These are phyloP conservation scores for Heteromormyrus szaboi DNA, from an alignment of 2,797 vertebrate species.

Conservation along the genomic window DNA sequence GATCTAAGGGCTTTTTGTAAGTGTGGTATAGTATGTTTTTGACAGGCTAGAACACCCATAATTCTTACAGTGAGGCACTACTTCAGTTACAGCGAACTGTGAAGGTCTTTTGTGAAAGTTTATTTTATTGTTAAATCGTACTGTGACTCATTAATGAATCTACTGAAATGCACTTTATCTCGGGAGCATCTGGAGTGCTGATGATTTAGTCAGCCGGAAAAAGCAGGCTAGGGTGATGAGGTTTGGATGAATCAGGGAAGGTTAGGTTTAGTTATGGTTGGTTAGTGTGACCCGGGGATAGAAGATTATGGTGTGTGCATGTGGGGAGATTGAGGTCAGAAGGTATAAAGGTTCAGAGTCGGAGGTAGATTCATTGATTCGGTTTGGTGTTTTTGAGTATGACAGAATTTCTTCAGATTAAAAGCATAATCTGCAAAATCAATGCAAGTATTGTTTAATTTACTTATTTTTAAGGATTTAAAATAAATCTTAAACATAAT, in stretches of 20 bases:
- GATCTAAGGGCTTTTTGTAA: conserved; percentile 40
- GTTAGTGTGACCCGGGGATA: neutral
- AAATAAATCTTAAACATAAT: neutral
- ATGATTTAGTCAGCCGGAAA: neutral
- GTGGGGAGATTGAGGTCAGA: neutral
- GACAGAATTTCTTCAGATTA: neutral
- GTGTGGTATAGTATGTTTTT: conserved; percentile 23
- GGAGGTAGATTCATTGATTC: neutral
- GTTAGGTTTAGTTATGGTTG: neutral
- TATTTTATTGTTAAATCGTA: conserved; percentile 33
- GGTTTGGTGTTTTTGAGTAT: neutral
- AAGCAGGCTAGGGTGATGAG: neutral
- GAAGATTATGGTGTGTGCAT: neutral
- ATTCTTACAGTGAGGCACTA: neutral
- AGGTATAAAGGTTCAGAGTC: neutral
- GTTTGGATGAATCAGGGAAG: neutral
- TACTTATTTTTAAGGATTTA: neutral
- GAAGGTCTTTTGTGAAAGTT: conserved; percentile 29
- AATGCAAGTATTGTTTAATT: conserved; percentile 21
- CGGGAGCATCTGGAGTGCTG: neutral
- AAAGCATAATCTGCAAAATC: conserved; percentile 5
- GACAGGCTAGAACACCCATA: conserved; percentile 14
- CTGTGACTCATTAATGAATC: conserved; percentile 24
- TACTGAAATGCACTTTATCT: conserved; percentile 37
- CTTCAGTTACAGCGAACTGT: neutral